Evolutionary conservation across 1,140 invertebrate genomes (phyloP).

Genomic region (Harpegnathos saltator): DNA sequence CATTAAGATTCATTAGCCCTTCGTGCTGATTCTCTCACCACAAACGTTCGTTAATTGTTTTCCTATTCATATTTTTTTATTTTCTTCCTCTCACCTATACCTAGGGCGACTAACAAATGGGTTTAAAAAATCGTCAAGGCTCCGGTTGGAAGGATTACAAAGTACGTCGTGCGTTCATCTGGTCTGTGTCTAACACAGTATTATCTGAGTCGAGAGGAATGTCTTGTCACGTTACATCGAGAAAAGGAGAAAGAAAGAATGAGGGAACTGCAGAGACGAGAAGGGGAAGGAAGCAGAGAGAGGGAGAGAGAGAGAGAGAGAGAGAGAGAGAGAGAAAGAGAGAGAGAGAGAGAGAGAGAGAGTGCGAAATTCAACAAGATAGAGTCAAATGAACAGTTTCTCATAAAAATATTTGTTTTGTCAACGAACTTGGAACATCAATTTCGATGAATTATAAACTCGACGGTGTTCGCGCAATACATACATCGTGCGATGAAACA

Average conservation of each 20-base stretch:
- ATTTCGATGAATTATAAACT: background rate
- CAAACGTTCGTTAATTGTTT: background rate
- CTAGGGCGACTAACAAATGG: conserved; percentile 68
- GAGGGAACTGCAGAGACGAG: background rate
- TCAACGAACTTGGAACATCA: background rate
- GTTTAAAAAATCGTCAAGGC: conserved; percentile 73
- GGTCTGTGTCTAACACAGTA: conserved; percentile 15
- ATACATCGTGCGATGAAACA: background rate
- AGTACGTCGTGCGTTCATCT: conserved; percentile 50
- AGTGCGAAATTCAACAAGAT: no score
- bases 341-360: no score
- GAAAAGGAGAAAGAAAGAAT: background rate
- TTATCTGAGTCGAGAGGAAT: conserved; percentile 31
- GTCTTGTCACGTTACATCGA: conserved; percentile 7
- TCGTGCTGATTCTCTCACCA: background rate
- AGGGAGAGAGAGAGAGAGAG: background rate
- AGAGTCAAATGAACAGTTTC: background rate
- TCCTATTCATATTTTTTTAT: conserved; percentile 15
- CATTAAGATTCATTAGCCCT: no score
- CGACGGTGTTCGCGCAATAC: background rate
- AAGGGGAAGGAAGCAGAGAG: background rate
- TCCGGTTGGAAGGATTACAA: conserved; percentile 72
- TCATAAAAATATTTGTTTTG: background rate
- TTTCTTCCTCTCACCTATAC: conserved; percentile 45
- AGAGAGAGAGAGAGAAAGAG: background rate